phyloP scores from a whole-genome alignment of 1,140 invertebrate species.

The Cotesia chilonis region DNA sequence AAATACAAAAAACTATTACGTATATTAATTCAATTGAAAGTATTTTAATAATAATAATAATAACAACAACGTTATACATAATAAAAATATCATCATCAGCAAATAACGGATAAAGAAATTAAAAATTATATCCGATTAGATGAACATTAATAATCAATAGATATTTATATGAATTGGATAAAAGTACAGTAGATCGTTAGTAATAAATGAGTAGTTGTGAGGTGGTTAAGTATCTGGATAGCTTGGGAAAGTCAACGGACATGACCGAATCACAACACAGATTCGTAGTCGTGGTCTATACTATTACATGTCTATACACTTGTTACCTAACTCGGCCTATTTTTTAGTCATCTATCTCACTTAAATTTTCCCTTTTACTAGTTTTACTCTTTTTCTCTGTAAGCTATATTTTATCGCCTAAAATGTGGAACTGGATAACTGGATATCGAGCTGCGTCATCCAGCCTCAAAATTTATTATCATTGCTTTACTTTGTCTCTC shows the following conservation, averaged over 20 bases:
- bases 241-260: conserved; percentile 43
- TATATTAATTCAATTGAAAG: conserved; percentile 1
- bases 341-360: conserved; percentile 22
- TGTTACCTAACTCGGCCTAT: conserved; percentile 5
- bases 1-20: background rate
- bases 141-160: too few relatives aligned
- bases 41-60: background rate
- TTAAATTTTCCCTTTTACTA: conserved; percentile 23
- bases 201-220: too few relatives aligned
- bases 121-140: too few relatives aligned
- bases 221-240: too few relatives aligned
- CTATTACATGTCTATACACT: background rate
- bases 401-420: conserved; percentile 37
- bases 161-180: too few relatives aligned
- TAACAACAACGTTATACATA: too few relatives aligned
- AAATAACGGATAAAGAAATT: too few relatives aligned
- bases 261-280: conserved; percentile 40
- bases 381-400: too few relatives aligned
- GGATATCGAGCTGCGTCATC: conserved; percentile 34
- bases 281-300: conserved; percentile 15
- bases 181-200: too few relatives aligned
- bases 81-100: too few relatives aligned
- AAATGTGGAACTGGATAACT: conserved; percentile 42
- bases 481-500: conserved; percentile 24
- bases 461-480: conserved; percentile 40